Percentiles rank a stretch among this genome's conserved stretches.
Evolutionary conservation across 1,140 invertebrate genomes (phyloP).

Genomic region (Apis florea): DNA sequence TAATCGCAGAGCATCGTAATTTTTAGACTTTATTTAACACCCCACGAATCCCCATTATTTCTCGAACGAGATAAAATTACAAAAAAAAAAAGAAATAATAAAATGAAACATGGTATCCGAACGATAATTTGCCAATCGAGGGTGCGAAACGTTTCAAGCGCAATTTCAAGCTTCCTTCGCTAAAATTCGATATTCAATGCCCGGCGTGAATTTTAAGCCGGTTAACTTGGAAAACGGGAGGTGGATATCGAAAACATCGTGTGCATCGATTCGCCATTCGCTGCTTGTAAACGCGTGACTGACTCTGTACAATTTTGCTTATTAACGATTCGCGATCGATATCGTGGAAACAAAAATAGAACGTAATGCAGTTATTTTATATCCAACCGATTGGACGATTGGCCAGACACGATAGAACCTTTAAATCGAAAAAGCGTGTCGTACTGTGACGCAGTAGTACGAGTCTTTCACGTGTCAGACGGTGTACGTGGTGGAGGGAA

Average conservation of each 20-base stretch:
- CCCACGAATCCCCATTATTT: not conserved
- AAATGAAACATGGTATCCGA: not conserved
- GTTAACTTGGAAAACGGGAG: not conserved
- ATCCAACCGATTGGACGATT: slow-evolving; percentile 4
- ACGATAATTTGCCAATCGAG: not conserved
- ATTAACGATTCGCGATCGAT: slow-evolving; percentile 45
- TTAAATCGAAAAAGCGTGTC: slow-evolving; percentile 10
- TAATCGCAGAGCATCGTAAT: slow-evolving; percentile 23
- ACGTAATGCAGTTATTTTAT: slow-evolving; percentile 45
- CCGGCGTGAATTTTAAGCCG: not conserved
- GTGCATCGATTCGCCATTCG: slow-evolving; percentile 1
- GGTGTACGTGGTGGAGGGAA: no score
- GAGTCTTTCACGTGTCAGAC: slow-evolving; percentile 15
- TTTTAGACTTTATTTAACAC: not conserved
- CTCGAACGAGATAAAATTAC: not conserved
- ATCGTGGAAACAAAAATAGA: slow-evolving; percentile 58
- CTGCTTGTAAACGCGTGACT: slow-evolving; percentile 18
- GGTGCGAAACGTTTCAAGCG: not conserved
- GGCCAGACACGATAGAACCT: slow-evolving; percentile 29
- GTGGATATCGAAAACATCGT: not conserved
- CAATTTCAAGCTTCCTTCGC: not conserved
- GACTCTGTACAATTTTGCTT: slow-evolving; percentile 38
- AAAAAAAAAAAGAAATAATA: not conserved
- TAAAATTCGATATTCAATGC: no score
- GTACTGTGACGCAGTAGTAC: not conserved